A percentile compares a stretch with the other conserved stretches of the same genome.
Evolutionary conservation across 2,113 vertebrate species (phyloP).

Genomic region (Donacobius atricapilla): DNA sequence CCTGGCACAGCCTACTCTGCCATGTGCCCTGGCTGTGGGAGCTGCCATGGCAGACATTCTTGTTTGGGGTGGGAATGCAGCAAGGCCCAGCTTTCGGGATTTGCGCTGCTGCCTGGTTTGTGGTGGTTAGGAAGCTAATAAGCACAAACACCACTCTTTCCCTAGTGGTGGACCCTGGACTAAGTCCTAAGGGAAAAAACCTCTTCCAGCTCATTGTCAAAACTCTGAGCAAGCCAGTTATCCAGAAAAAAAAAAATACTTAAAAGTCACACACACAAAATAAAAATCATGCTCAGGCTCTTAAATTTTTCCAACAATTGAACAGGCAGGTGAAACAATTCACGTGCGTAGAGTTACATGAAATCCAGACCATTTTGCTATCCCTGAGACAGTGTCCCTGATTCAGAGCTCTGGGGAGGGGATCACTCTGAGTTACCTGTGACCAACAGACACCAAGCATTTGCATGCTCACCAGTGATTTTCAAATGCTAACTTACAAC

Average conservation of each 20-base stretch:
- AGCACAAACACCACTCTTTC: not conserved
- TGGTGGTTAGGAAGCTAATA: not conserved
- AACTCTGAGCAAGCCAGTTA: not conserved
- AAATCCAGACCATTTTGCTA: not conserved
- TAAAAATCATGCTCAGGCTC: not conserved
- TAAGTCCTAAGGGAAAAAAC: not conserved
- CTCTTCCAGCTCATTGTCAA: not conserved
- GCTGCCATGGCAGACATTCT: not conserved
- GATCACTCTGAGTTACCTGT: not conserved
- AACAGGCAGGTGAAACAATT: not conserved
- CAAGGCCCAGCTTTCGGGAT: not conserved
- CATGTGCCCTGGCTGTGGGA: fast-evolving
- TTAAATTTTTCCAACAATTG: not conserved
- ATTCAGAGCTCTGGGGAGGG: not conserved
- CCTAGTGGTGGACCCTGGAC: not conserved
- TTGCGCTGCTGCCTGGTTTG: fast-evolving
- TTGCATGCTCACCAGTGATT: not conserved
- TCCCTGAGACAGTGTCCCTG: not conserved
- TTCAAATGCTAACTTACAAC: not conserved
- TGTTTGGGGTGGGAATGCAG: not conserved
- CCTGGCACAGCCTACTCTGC: not conserved
- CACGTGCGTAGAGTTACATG: not conserved
- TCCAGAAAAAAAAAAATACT: not conserved
- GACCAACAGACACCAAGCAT: not conserved
- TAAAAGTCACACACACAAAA: not conserved